Evolutionary conservation across 2,888 invertebrate species (phyloP).

Genomic region (Epicampocera succincta): DNA sequence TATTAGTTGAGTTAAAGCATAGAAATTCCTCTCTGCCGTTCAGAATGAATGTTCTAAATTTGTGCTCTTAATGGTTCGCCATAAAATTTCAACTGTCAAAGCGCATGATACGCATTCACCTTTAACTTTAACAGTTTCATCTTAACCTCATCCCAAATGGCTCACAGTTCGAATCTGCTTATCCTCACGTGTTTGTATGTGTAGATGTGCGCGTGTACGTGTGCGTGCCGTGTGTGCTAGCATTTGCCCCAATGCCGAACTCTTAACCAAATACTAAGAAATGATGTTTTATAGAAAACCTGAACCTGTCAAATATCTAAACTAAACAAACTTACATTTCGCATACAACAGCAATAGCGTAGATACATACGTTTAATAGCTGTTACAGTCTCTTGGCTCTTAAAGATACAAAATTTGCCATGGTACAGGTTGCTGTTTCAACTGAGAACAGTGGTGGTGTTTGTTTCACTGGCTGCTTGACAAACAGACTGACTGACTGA

Average conservation of each 20-base stretch:
- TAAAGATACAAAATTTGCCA: conserved; percentile 43
- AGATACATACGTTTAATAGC: conserved; percentile 20
- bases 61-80: conserved; percentile 71
- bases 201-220: background rate
- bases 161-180: conserved; percentile 45
- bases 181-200: conserved; percentile 24
- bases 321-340: conserved; percentile 14
- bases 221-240: conserved; percentile 3
- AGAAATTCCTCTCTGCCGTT: conserved; percentile 22
- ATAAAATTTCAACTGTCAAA: conserved; percentile 60
- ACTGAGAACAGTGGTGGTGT: background rate
- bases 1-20: conserved; percentile 43
- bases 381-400: conserved; percentile 11
- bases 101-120: conserved; percentile 62
- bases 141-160: conserved; percentile 28
- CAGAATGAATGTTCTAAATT: conserved; percentile 17
- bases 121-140: conserved; percentile 38
- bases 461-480: too few species aligned
- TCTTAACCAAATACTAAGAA: conserved; percentile 48
- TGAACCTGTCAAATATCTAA: conserved; percentile 64
- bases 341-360: conserved; percentile 4
- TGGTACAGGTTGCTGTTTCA: conserved; percentile 17
- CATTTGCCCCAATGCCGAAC: conserved; percentile 42
- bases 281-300: conserved; percentile 42
- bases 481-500: background rate